Conservation (phyloP, 2,888 invertebrate species). For the Pardosa pseudoannulata region DNA sequence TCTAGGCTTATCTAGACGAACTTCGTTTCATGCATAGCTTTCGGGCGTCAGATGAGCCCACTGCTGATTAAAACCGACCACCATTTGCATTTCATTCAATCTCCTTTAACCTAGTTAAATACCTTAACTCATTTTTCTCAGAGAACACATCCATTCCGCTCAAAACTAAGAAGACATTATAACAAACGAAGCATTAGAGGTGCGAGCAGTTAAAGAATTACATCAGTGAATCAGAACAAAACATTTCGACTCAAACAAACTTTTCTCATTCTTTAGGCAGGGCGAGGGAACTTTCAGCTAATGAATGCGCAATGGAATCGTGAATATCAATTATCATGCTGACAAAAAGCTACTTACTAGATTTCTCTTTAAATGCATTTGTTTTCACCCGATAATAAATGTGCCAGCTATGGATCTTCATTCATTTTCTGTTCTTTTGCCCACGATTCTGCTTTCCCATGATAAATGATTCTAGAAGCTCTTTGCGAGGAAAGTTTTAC, state of each 20-base stretch:
- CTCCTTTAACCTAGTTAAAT: too few relatives aligned
- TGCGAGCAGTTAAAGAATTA: neutral
- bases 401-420: neutral
- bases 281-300: neutral
- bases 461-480: neutral
- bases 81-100: too few relatives aligned
- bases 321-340: neutral
- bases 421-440: neutral
- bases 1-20: too few relatives aligned
- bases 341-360: constrained; percentile 9
- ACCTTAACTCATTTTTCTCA: neutral
- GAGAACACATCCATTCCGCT: neutral
- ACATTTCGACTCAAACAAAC: neutral
- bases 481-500: neutral
- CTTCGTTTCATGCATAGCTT: too few relatives aligned
- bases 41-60: too few relatives aligned
- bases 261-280: neutral
- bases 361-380: neutral
- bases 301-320: neutral
- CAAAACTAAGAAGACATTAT: neutral
- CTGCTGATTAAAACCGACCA: too few relatives aligned
- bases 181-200: neutral
- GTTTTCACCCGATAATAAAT: neutral
- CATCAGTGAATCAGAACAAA: constrained; percentile 10
- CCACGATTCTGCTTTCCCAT: neutral